Percentiles rank a stretch among this genome's conserved stretches.
Conservation (phyloP, 2,113 vertebrate species). For the Rana temporaria region DNA sequence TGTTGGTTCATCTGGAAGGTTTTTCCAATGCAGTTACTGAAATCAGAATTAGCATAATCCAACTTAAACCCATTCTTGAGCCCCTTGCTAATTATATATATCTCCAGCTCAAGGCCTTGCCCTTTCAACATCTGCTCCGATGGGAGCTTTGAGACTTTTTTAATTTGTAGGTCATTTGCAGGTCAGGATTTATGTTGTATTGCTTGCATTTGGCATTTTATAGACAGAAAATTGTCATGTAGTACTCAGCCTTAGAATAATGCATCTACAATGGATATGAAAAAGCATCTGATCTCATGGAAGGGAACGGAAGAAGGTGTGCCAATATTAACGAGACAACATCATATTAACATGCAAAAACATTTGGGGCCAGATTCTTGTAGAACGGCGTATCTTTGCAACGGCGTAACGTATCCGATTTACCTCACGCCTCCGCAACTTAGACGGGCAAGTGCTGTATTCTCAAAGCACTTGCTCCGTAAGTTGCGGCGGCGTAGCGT, state of each 20-base stretch:
- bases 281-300: no score
- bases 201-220: slow-evolving; percentile 45
- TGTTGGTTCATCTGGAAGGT: slow-evolving; percentile 70
- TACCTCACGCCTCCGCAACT: no score
- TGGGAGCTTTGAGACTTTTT: slow-evolving; percentile 63
- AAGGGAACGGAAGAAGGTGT: no score
- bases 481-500: no score
- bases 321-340: no score
- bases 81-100: slow-evolving; percentile 68
- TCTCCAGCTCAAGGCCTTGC: slow-evolving; percentile 63
- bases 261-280: neutral
- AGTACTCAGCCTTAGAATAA: neutral
- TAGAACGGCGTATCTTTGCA: no score
- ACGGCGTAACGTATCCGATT: no score
- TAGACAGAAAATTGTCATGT: slow-evolving; percentile 14
- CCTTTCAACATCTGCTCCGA: slow-evolving; percentile 69
- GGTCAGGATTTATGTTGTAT: slow-evolving; percentile 64
- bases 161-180: slow-evolving; percentile 66
- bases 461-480: no score
- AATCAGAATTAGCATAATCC: slow-evolving; percentile 73
- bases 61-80: slow-evolving; percentile 68
- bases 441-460: no score
- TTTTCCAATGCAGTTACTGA: slow-evolving; percentile 64
- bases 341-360: no score
- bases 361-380: no score